Conservation (phyloP, 2,797 vertebrate genomes). For the Holocentrus rufus region DNA sequence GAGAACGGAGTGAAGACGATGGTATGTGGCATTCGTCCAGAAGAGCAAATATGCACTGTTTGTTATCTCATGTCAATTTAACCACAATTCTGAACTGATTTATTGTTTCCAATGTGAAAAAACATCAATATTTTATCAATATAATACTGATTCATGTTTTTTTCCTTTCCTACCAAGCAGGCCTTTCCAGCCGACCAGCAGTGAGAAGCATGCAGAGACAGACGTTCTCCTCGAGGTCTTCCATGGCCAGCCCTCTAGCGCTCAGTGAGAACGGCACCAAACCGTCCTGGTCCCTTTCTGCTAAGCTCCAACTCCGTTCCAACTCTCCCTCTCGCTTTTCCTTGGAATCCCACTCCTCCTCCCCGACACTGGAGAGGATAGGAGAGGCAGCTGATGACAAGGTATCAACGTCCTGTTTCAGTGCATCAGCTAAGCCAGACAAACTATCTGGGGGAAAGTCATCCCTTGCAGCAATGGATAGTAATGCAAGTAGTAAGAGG, state of each 20-base stretch:
- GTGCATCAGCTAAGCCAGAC: slow-evolving; percentile 83
- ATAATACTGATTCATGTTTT: slow-evolving; percentile 23
- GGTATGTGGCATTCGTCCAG: slow-evolving; percentile 77
- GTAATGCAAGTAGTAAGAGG: slow-evolving; percentile 80
- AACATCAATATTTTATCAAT: not conserved
- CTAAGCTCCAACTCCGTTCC: slow-evolving; percentile 94
- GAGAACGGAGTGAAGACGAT: slow-evolving; percentile 95
- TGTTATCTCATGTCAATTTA: not conserved
- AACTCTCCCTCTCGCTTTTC: slow-evolving; percentile 94
- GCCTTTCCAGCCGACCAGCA: slow-evolving; percentile 90
- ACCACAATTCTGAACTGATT: not conserved
- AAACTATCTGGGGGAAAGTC: slow-evolving; percentile 82
- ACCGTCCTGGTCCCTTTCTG: slow-evolving; percentile 92
- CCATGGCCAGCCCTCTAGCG: slow-evolving; percentile 93
- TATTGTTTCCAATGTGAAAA: not conserved
- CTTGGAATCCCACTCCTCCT: slow-evolving; percentile 93
- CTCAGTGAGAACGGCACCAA: slow-evolving; percentile 90
- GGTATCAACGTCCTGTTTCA: slow-evolving; percentile 87
- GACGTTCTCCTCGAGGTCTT: slow-evolving; percentile 91
- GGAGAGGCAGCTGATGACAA: slow-evolving; percentile 91
- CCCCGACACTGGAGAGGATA: slow-evolving; percentile 90
- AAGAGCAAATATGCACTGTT: not conserved
- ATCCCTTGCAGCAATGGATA: slow-evolving; percentile 77
- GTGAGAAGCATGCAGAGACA: slow-evolving; percentile 96
- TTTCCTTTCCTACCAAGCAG: slow-evolving; percentile 76